Evolutionary conservation across 2,113 vertebrate genomes (phyloP), one percentile per base, ranked within the genome.

Genomic region (Ibidorhyncha struthersii): DNA sequence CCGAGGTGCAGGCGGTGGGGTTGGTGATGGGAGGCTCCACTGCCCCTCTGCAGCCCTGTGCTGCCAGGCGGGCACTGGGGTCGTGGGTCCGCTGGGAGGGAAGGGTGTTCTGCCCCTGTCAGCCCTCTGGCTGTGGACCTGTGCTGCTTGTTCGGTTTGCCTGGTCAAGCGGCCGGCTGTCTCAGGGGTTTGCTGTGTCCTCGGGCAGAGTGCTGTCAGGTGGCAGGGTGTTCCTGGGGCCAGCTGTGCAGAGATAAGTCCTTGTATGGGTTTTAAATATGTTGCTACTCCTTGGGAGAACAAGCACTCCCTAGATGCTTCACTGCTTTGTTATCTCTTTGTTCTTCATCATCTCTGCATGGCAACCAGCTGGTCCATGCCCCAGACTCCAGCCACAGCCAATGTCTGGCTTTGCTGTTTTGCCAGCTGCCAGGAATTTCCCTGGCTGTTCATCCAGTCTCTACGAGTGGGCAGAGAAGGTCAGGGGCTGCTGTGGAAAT

Each of bases 331-430:
- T 30, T 49, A 2, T 14, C 59, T 80, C 67, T 79, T 80, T 80
- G 80, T 67, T 59, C 43, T 40, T 52, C 40, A 10, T 26, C 70
- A 9, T 23, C 61, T 47, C 45, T 23, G 47, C 32, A 3, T 6
- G 59, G 36, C 65, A 79, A 38, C 30, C 45, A 30, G 65, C n/a
- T 30, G 34, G 9, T 26, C 77, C 34, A 16, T 56, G 72, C 30
- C 63, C 61, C 66, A 25, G 38, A 8, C 56, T 38, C 18, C 71
- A 49, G 58, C n/a, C 43, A 45, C 26, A 36, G 45, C 19, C 49
- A 36, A 12, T 1, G 0, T 19, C 61, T 20, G 49, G 27, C 79
- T 56, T 50, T 55, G 36, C 50, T 2, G 0, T 47, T 36, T 45
- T 69, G 36, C 49, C 49, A 59, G 32, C 53, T 34, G 86, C 66